Evolutionary conservation across 1,140 invertebrate species (phyloP).

Genomic region (Orius insidiosus): DNA sequence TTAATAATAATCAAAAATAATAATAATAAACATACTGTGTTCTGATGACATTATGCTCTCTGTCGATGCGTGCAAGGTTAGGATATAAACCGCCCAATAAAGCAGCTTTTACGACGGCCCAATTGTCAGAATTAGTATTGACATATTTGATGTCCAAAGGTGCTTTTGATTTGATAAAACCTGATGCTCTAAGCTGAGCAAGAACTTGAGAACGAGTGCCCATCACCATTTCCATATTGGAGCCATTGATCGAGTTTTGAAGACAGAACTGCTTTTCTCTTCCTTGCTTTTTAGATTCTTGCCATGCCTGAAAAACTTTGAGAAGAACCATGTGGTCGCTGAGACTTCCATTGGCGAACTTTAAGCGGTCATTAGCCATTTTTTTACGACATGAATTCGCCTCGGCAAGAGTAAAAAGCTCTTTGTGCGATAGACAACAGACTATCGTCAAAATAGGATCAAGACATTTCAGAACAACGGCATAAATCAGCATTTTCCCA

Average conservation of each 20-base stretch:
- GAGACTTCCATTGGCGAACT: constrained; percentile 54
- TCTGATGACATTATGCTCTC: constrained; percentile 34
- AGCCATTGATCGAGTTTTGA: constrained; percentile 58
- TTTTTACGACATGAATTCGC: constrained; percentile 27
- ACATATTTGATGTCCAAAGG: constrained; percentile 50
- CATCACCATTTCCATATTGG: constrained; percentile 75
- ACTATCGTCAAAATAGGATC: constrained; percentile 89
- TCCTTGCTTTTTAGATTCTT: constrained; percentile 44
- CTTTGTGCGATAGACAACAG: constrained; percentile 64
- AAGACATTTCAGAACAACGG: constrained; percentile 79
- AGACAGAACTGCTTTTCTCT: constrained; percentile 58
- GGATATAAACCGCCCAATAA: constrained; percentile 75
- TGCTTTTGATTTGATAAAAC: constrained; percentile 54
- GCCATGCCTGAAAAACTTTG: constrained; percentile 57
- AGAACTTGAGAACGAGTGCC: constrained; percentile 60
- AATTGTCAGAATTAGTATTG: constrained; percentile 76
- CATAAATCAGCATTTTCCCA: constrained; percentile 82
- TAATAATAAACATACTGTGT: constrained; percentile 34
- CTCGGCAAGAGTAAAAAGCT: constrained; percentile 22
- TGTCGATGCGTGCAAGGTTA: constrained; percentile 55
- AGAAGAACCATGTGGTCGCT: constrained; percentile 87
- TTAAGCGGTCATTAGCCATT: constrained; percentile 39
- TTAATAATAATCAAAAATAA: background rate
- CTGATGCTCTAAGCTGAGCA: constrained; percentile 65
- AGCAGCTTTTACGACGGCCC: constrained; percentile 82